Evolutionary conservation across 2,888 invertebrate genomes (phyloP).

Genomic region (Kuschelorhynchus macadamiae): DNA sequence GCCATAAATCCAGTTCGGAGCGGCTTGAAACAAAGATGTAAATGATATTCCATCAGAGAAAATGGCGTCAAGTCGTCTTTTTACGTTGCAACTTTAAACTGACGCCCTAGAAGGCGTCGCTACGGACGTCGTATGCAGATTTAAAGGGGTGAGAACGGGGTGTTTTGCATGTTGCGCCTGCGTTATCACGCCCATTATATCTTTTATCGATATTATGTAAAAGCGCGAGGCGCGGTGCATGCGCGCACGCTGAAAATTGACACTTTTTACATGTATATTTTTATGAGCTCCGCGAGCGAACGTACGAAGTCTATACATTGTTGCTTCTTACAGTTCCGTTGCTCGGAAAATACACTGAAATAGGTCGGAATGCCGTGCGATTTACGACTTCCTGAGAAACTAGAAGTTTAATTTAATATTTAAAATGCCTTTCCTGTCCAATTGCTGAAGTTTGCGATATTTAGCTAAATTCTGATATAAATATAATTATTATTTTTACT

Average conservation of each 20-base stretch:
- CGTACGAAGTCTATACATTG: slow-evolving; percentile 8
- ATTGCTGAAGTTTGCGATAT: no score
- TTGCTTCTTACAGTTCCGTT: slow-evolving; percentile 9
- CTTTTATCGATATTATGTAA: slow-evolving; percentile 69
- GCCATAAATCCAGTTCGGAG: no score
- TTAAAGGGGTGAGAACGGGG: slow-evolving; percentile 47
- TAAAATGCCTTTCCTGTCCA: no score
- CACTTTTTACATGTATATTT: slow-evolving; percentile 68
- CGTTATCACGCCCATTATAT: slow-evolving; percentile 53
- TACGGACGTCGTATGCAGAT: slow-evolving; percentile 46
- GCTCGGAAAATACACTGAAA: neutral
- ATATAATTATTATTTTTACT: no score
- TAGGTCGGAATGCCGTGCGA: no score
- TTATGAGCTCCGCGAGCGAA: slow-evolving; percentile 61
- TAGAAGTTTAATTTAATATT: no score
- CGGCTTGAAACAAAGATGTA: slow-evolving; percentile 9
- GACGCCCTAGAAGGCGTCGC: slow-evolving; percentile 47
- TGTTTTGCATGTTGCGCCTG: slow-evolving; percentile 49
- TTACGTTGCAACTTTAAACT: slow-evolving; percentile 39
- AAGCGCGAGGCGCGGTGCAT: slow-evolving; percentile 57
- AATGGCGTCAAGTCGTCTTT: slow-evolving; percentile 43
- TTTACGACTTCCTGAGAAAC: no score
- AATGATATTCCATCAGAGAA: slow-evolving; percentile 31
- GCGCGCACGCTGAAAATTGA: slow-evolving; percentile 64
- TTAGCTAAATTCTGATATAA: no score